Evolutionary conservation across 2,113 vertebrate genomes (phyloP).

Genomic region (Catagonus wagneri): DNA sequence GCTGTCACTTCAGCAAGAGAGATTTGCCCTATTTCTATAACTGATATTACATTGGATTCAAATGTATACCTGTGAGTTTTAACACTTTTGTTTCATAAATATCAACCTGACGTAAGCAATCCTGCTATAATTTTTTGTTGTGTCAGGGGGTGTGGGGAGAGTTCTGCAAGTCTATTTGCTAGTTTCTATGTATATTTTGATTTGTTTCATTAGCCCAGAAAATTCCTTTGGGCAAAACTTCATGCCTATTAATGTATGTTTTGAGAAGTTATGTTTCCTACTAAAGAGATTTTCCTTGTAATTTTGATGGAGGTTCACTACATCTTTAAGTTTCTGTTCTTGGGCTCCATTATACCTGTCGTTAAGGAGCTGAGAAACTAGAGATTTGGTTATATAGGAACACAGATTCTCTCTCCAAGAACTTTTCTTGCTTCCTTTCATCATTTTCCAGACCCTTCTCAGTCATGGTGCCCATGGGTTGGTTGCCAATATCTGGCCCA

Average conservation of each 20-base stretch:
- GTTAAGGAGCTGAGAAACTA: slow-evolving; percentile 39
- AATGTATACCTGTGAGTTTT: slow-evolving; percentile 57
- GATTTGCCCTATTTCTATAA: slow-evolving; percentile 50
- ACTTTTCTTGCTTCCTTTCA: slow-evolving; percentile 14
- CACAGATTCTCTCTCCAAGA: slow-evolving; percentile 25
- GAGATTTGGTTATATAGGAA: slow-evolving; percentile 33
- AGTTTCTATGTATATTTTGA: slow-evolving; percentile 26
- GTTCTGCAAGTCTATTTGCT: slow-evolving; percentile 18
- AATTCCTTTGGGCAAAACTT: neutral
- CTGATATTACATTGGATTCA: slow-evolving; percentile 55
- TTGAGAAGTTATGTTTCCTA: slow-evolving; percentile 6
- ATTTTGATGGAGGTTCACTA: neutral
- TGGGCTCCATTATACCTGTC: neutral
- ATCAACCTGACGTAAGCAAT: slow-evolving; percentile 6
- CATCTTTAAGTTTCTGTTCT: slow-evolving; percentile 37
- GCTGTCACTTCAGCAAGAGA: slow-evolving; percentile 29
- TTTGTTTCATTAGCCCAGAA: slow-evolving; percentile 13
- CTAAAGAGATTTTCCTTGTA: slow-evolving; percentile 21
- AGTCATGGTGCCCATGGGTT: neutral
- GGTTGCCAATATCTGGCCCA: neutral
- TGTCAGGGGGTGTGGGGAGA: neutral
- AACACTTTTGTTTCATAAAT: slow-evolving; percentile 48
- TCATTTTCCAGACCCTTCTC: slow-evolving; percentile 32
- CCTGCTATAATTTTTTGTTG: slow-evolving; percentile 19
- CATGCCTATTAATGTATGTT: neutral